phyloP scores from a whole-genome alignment of 2,888 invertebrate species.

The Isoperla grammatica region DNA sequence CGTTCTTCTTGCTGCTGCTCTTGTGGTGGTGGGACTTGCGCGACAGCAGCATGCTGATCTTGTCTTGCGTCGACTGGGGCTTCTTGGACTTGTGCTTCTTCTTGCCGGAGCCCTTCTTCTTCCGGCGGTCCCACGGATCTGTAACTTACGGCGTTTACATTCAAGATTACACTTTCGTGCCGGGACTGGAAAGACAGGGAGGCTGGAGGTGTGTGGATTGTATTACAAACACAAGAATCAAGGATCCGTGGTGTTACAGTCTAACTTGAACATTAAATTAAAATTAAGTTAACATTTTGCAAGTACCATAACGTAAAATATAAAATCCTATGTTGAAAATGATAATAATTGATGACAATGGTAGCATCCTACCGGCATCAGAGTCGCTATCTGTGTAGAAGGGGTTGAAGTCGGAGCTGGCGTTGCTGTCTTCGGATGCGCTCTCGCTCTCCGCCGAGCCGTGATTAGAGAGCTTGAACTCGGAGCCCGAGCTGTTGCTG shows the following conservation, averaged over 20 bases:
- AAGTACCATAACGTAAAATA: too few species aligned
- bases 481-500: conserved; percentile 52
- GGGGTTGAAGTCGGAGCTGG: conserved; percentile 87
- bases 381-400: conserved; percentile 77
- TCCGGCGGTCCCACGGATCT: conserved; percentile 76
- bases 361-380: conserved; percentile 66
- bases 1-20: conserved; percentile 26
- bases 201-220: not conserved
- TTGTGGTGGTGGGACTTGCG: conserved; percentile 45
- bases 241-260: too few species aligned
- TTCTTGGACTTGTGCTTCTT: conserved; percentile 52
- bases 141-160: conserved; percentile 30
- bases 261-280: too few species aligned
- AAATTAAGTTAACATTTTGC: too few species aligned
- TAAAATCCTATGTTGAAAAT: too few species aligned
- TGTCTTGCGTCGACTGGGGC: conserved; percentile 66
- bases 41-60: conserved; percentile 64
- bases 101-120: conserved; percentile 58
- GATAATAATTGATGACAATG: too few species aligned
- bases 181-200: not conserved
- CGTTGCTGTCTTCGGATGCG: conserved; percentile 54
- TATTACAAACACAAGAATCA: not conserved
- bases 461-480: conserved; percentile 40
- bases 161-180: not conserved
- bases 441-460: conserved; percentile 38